These are phyloP conservation scores for Diplogasteroides magnus DNA, from an alignment of 1,140 invertebrate genomes.

Conservation along the genomic window DNA sequence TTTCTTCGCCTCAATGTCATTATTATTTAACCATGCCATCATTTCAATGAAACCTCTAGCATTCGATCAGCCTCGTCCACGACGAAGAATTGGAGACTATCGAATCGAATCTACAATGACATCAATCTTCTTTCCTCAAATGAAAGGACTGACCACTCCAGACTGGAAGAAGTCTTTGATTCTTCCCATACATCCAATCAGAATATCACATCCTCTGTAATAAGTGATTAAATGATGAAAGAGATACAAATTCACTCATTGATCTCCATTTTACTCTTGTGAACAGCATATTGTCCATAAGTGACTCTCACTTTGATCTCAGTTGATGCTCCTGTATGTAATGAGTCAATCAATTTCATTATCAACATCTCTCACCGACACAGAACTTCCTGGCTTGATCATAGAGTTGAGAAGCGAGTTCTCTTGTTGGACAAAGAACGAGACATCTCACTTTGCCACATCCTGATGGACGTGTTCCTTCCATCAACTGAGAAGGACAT, in stretches of 20 bases:
- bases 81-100: conserved; percentile 4
- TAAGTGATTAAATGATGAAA: background rate
- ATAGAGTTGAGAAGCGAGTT: background rate
- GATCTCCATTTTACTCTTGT: background rate
- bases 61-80: conserved; percentile 13
- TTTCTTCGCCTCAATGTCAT: background rate
- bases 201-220: conserved; percentile 3
- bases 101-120: too few relatives aligned
- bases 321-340: background rate
- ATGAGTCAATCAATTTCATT: background rate
- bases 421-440: background rate
- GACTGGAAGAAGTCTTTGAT: conserved; percentile 5
- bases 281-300: conserved; percentile 1
- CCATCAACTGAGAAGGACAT: background rate
- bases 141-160: background rate
- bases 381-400: background rate
- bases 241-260: background rate
- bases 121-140: too few relatives aligned
- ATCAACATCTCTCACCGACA: background rate
- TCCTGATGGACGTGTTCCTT: too few relatives aligned
- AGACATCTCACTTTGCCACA: too few relatives aligned
- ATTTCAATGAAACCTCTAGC: background rate
- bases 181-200: conserved; percentile 2
- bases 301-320: background rate
- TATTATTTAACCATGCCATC: background rate